phyloP scores from a whole-genome alignment of 2,113 vertebrate genomes.

The Okapia johnstoni region DNA sequence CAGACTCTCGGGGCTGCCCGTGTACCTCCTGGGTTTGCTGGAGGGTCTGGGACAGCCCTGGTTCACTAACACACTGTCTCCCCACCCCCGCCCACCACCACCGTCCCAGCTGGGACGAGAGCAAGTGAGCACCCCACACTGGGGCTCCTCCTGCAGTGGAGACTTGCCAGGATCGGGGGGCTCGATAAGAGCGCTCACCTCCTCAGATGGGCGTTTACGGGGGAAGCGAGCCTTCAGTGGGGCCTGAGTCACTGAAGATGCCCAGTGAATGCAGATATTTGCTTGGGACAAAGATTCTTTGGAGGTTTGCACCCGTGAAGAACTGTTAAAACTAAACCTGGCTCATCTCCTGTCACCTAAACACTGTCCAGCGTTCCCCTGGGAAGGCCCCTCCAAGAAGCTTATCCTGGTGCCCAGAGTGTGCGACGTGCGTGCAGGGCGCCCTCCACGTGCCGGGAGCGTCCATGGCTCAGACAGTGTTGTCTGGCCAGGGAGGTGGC shows the following conservation, averaged over 20 bases:
- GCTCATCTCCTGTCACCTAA: not conserved
- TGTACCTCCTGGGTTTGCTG: not conserved
- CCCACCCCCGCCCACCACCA: not conserved
- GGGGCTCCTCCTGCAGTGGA: not conserved
- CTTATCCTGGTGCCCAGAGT: not conserved
- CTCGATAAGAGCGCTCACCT: not conserved
- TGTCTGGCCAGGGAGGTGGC: not conserved
- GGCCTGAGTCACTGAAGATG: not conserved
- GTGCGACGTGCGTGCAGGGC: fast-evolving
- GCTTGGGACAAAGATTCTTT: not conserved
- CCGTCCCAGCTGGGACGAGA: not conserved
- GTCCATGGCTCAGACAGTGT: not conserved
- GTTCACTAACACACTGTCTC: not conserved
- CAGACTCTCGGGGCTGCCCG: not conserved
- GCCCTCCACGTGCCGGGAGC: too few species aligned
- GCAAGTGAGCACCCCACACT: fast-evolving
- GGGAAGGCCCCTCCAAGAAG: not conserved
- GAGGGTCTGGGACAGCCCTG: not conserved
- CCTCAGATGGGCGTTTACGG: not conserved
- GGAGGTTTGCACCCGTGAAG: not conserved
- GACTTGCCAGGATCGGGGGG: not conserved
- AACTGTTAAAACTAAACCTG: not conserved
- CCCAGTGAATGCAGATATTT: not conserved
- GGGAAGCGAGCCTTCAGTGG: not conserved
- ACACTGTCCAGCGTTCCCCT: not conserved